Evolutionary conservation across 2,797 vertebrate species (phyloP), one percentile per base, ranked within the genome.

Genomic region (Saxicola maurus): DNA sequence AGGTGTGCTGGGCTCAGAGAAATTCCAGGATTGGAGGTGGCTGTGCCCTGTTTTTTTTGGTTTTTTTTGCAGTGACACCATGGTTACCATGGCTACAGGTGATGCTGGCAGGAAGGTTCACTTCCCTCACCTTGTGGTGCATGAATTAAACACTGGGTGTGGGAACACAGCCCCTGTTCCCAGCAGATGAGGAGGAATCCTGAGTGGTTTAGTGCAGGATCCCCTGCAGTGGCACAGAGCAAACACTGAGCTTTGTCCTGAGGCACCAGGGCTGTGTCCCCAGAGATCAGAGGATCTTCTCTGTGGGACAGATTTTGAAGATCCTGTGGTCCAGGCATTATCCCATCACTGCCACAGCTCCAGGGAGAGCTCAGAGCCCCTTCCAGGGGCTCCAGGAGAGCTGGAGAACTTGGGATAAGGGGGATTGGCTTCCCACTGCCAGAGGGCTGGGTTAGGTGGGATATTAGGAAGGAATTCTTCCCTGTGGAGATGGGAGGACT

Each of bases 101-200:
- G 88, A 83, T 85, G 79, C 82, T 89, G 91, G 55, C 73, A 61
- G 81, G 40, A 51, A 45, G 53, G 83, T 60, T 56, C 30, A 15
- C 71, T 89, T 62, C 87, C 40, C 59, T 60, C 25, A 13, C 9
- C 43, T 67, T 4, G n/a, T 31, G 64, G 28, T 40, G 14, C 60
- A 60, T 5, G 73, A 74, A 74, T 72, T 25, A 38, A 52, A 33
- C 3, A 1, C 37, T 14, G 7, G 3, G 24, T 73, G 51, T 72
- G 82, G 66, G 74, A 57, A 7, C 59, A 2, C 46, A 10, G 33
- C 71, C 85, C 48, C 43, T 15, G 15, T 30, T 21, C 31, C 37
- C 75, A 43, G 71, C 16, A 6, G 10, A 2, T 0, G 23, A 21
- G 71, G 8, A 24, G 48, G 30, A 18, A 2, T 9, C 4, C 3